These are phyloP conservation scores for Rhabdophis nuchalis DNA, from an alignment of 2,797 vertebrate species.

Conservation along the genomic window DNA sequence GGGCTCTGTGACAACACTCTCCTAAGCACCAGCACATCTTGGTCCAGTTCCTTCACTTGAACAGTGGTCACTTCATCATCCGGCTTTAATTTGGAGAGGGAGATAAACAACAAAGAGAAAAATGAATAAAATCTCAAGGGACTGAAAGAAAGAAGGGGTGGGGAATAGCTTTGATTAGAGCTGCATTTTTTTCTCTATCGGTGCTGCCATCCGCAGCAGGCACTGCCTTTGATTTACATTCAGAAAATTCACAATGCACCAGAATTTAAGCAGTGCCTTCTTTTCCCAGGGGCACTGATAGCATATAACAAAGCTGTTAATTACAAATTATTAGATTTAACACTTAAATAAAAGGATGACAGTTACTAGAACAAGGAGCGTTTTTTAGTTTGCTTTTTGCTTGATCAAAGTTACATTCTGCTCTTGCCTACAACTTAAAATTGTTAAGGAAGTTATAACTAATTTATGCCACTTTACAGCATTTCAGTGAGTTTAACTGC, in stretches of 20 bases:
- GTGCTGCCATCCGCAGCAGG: conserved; percentile 8
- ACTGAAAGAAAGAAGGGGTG: neutral
- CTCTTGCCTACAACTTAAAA: conserved; percentile 15
- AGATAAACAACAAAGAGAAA: conserved; percentile 33
- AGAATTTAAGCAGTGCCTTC: conserved; percentile 6
- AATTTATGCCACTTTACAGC: neutral
- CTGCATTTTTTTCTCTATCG: conserved; percentile 15
- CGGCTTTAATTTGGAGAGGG: conserved; percentile 58
- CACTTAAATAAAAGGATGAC: neutral
- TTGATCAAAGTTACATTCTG: neutral
- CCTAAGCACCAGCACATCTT: conserved; percentile 84
- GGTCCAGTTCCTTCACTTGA: conserved; percentile 80
- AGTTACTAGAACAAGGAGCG: neutral
- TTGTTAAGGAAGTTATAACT: neutral
- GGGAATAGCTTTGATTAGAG: conserved; percentile 19
- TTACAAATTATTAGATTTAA: neutral
- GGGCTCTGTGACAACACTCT: conserved; percentile 83
- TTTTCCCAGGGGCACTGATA: neutral
- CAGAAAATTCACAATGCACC: conserved; percentile 35
- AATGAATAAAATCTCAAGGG: conserved; percentile 27
- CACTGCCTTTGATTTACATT: conserved; percentile 29
- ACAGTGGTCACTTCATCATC: conserved; percentile 82
- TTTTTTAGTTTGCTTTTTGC: neutral
- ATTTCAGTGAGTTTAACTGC: neutral
- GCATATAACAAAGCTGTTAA: neutral